These are phyloP conservation scores for Dallia pectoralis DNA, from an alignment of 2,797 vertebrate species.

Conservation along the genomic window DNA sequence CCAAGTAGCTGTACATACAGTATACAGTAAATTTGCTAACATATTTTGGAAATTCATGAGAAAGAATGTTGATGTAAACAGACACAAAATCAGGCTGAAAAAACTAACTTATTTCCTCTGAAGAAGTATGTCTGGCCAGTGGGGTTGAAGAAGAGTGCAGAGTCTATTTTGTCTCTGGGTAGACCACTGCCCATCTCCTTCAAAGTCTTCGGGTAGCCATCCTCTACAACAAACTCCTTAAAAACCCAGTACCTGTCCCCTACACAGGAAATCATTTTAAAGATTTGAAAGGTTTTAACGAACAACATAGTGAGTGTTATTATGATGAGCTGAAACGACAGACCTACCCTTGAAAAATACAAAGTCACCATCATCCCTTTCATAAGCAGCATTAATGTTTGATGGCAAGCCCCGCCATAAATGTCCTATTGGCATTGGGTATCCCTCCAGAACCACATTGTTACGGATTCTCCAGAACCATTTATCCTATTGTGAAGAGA, in stretches of 20 bases:
- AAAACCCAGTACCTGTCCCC: constrained; percentile 90
- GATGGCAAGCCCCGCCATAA: constrained; percentile 87
- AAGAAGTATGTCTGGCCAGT: constrained; percentile 90
- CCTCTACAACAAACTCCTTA: constrained; percentile 79
- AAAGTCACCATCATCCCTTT: constrained; percentile 90
- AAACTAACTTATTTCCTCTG: constrained; percentile 83
- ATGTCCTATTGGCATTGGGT: constrained; percentile 90
- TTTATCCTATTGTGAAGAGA: constrained; percentile 75
- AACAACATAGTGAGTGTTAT: too few species aligned
- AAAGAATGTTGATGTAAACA: constrained; percentile 6
- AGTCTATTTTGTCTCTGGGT: constrained; percentile 85
- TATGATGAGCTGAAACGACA: neutral
- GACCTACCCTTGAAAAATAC: constrained; percentile 88
- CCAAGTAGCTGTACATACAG: neutral
- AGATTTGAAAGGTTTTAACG: neutral
- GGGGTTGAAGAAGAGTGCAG: constrained; percentile 85
- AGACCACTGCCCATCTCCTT: constrained; percentile 83
- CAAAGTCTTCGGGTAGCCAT: constrained; percentile 81
- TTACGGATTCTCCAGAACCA: constrained; percentile 92
- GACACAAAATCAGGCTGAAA: constrained; percentile 6
- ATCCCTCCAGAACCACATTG: constrained; percentile 85
- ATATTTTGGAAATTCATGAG: constrained; percentile 10
- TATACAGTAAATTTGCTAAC: neutral
- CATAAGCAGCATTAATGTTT: constrained; percentile 83
- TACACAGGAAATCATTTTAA: constrained; percentile 43